Conservation (phyloP, 2,113 vertebrate species). For the Puma concolor region DNA sequence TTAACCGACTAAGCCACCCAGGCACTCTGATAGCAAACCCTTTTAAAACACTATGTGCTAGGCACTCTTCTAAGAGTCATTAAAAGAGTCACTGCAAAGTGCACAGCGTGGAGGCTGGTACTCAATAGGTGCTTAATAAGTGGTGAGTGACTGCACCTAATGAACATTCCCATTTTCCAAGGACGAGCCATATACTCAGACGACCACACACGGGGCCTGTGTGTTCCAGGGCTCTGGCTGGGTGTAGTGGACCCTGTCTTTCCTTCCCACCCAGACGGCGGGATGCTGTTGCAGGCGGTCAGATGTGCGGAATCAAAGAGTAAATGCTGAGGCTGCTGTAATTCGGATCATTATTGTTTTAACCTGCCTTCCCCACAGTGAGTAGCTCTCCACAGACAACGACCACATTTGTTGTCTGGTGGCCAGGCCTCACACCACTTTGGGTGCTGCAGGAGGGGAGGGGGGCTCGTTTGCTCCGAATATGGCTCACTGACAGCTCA, state of each 20-base stretch:
- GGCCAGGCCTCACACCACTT: background rate
- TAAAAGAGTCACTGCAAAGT: background rate
- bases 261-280: background rate
- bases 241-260: background rate
- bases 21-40: background rate
- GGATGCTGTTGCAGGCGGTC: background rate
- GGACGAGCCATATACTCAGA: background rate
- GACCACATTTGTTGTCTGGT: background rate
- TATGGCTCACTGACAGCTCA: background rate
- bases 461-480: background rate
- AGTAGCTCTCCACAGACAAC: background rate
- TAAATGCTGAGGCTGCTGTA: background rate
- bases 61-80: background rate
- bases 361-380: background rate
- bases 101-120: background rate
- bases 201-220: accelerated
- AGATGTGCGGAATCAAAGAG: background rate
- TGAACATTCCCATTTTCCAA: background rate
- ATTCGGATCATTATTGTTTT: background rate
- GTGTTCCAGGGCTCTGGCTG: background rate
- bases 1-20: too few relatives aligned
- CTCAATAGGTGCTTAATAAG: background rate
- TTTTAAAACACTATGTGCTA: background rate
- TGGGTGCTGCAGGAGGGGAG: background rate
- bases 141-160: background rate